Evolutionary conservation across 2,113 vertebrate species (phyloP).

Genomic region (Xenopus laevis): DNA sequence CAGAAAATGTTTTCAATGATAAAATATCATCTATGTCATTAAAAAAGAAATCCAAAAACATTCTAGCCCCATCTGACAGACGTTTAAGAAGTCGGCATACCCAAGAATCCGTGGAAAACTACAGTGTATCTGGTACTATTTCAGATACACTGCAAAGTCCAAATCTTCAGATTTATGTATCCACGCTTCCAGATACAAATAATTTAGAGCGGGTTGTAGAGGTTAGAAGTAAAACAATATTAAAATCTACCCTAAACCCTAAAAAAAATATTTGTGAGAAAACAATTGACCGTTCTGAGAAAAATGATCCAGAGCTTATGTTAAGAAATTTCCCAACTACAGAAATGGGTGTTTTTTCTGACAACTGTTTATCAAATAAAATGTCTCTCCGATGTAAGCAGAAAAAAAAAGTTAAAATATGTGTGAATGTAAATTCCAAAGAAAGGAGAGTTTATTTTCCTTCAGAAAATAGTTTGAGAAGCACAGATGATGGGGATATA

Average conservation of each 20-base stretch:
- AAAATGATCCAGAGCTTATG: neutral
- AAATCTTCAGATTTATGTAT: constrained; percentile 56
- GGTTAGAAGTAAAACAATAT: constrained; percentile 30
- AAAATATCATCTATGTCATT: constrained; percentile 51
- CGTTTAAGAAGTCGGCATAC: constrained; percentile 76
- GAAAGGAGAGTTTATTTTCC: constrained; percentile 52
- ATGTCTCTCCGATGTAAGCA: constrained; percentile 34
- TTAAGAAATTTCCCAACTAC: constrained; percentile 47
- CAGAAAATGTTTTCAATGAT: constrained; percentile 17
- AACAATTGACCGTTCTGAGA: neutral
- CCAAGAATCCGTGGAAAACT: constrained; percentile 34
- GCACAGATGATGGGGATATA: constrained; percentile 11
- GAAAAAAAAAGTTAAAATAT: constrained; percentile 54
- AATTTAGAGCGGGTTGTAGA: constrained; percentile 57
- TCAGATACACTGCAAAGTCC: constrained; percentile 51
- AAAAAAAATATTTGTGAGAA: neutral
- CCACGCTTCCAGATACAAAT: constrained; percentile 56
- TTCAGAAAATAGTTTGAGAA: constrained; percentile 50
- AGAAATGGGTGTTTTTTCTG: constrained; percentile 53
- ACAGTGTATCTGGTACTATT: neutral
- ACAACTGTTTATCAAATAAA: constrained; percentile 37
- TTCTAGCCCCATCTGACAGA: constrained; percentile 74
- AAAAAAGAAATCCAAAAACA: constrained; percentile 67
- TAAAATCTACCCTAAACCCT: constrained; percentile 43
- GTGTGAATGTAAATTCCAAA: constrained; percentile 53